Evolutionary conservation across 92 coral and sea anemone genomes (phyloP).

Genomic region (Phenganax subtilis): DNA sequence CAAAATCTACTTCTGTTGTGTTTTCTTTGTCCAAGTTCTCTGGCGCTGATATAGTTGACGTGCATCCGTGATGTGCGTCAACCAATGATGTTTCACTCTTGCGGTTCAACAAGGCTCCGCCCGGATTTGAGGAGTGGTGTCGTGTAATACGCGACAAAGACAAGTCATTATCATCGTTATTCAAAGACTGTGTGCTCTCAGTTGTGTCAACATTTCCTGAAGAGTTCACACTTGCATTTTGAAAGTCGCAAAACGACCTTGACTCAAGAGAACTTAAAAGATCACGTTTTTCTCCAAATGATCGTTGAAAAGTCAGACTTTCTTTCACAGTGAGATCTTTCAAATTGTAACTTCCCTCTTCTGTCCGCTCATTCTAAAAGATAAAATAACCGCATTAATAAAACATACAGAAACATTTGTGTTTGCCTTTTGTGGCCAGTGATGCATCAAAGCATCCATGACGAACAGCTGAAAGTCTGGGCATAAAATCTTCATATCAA

Average conservation of each 20-base stretch:
- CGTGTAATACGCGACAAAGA: slow-evolving; percentile 26
- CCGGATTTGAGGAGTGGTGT: slow-evolving; percentile 1
- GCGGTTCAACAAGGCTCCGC: slow-evolving; percentile 10
- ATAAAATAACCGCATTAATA: neutral
- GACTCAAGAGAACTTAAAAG: neutral
- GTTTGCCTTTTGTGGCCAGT: slow-evolving; percentile 18
- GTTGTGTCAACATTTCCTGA: slow-evolving; percentile 22
- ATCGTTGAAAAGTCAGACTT: neutral
- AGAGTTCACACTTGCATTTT: neutral
- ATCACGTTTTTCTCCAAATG: slow-evolving; percentile 15
- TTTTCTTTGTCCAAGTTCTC: slow-evolving; percentile 2
- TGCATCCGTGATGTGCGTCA: slow-evolving; percentile 32
- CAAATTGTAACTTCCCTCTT: slow-evolving; percentile 14
- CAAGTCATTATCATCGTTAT: neutral
- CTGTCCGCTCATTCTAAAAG: slow-evolving; percentile 7
- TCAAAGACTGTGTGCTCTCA: slow-evolving; percentile 9
- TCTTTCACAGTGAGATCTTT: neutral
- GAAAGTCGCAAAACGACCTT: slow-evolving; percentile 2
- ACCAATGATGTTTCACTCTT: slow-evolving; percentile 18
- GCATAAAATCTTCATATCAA: neutral
- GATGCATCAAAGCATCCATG: neutral
- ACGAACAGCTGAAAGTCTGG: neutral
- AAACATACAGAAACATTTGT: neutral
- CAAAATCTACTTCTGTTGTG: slow-evolving; percentile 11
- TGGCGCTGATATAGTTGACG: slow-evolving; percentile 26